Conservation (phyloP, 2,888 invertebrate genomes). For the Trachelus iudaicus region DNA sequence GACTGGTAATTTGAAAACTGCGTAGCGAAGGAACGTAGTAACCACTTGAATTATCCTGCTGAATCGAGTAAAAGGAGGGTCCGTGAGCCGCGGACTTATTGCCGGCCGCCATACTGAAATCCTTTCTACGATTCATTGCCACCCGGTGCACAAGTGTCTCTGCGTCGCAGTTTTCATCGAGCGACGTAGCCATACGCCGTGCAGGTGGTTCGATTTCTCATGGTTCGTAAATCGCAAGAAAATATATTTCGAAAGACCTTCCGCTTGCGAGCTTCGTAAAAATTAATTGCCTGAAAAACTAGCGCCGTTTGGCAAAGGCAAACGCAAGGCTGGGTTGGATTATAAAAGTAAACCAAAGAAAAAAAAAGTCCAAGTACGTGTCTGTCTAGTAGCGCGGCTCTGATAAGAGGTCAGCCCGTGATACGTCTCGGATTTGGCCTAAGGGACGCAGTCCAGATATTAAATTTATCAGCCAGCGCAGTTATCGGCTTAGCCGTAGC, state of each 20-base stretch:
- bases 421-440: background rate
- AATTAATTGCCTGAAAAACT: background rate
- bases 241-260: background rate
- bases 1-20: background rate
- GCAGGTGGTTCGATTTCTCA: background rate
- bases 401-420: background rate
- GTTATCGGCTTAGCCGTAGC: background rate
- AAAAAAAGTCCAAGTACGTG: background rate
- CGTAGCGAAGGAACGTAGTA: background rate
- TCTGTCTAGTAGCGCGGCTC: background rate
- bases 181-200: background rate
- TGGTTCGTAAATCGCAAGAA: background rate
- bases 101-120: background rate
- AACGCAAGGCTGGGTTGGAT: background rate
- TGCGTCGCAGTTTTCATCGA: background rate
- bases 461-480: background rate
- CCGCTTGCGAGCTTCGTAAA: background rate
- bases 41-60: background rate
- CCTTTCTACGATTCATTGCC: background rate
- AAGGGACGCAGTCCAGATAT: background rate
- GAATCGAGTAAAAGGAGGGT: background rate
- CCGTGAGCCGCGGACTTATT: background rate
- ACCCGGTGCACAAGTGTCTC: background rate
- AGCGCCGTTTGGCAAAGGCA: background rate
- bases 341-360: background rate